Conservation (phyloP, 30 jellyfish, hydroid and myxozoan species). For the Turritopsis rubra region DNA sequence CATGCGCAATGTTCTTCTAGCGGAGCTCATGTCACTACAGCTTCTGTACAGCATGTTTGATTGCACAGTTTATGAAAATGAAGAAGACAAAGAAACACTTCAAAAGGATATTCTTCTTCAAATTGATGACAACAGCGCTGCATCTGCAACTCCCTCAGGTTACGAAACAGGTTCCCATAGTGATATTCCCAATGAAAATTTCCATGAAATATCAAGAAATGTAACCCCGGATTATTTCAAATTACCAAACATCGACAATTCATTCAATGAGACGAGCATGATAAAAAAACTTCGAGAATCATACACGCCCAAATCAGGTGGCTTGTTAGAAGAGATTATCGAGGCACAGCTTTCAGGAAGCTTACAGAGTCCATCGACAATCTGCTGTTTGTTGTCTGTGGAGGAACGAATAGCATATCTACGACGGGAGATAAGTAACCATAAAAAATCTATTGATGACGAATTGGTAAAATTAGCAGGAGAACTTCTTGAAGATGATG, state of each 20-base stretch:
- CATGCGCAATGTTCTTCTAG: constrained; percentile 40
- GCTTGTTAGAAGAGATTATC: constrained; percentile 23
- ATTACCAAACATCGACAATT: background rate
- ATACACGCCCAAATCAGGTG: constrained; percentile 14
- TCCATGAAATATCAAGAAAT: background rate
- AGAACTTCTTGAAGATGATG: constrained; percentile 1
- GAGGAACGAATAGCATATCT: constrained; percentile 11
- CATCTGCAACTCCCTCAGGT: constrained; percentile 49
- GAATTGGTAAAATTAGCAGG: constrained; percentile 11
- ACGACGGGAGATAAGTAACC: constrained; percentile 2
- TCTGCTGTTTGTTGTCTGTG: background rate
- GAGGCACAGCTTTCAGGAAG: constrained; percentile 18
- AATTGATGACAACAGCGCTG: background rate
- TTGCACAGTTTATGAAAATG: background rate
- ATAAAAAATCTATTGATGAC: constrained; percentile 11
- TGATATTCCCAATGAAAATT: background rate
- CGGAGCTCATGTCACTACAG: constrained; percentile 68
- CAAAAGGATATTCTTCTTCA: background rate
- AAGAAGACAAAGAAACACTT: background rate
- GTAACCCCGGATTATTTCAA: background rate
- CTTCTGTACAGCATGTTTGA: constrained; percentile 45
- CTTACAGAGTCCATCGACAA: background rate
- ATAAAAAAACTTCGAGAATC: background rate
- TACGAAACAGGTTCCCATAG: constrained; percentile 42
- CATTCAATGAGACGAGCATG: background rate